Conservation (phyloP, 2,113 vertebrate species). For the Pygoscelis adeliae region DNA sequence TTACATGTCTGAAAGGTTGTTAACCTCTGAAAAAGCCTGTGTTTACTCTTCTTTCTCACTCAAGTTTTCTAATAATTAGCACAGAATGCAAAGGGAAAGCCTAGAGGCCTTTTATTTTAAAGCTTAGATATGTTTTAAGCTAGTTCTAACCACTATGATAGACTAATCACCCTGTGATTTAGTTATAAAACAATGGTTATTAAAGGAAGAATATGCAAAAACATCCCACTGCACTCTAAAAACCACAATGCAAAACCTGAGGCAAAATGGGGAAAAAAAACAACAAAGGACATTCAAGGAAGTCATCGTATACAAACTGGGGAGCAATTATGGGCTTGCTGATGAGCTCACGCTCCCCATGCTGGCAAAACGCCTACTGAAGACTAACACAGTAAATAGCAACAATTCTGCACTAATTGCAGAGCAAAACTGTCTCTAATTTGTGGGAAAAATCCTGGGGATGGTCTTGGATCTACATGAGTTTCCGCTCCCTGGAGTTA, state of each 20-base stretch:
- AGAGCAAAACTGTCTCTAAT: not conserved
- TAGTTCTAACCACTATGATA: not conserved
- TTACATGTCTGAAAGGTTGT: not conserved
- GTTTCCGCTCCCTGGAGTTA: not conserved
- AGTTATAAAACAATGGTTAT: not conserved
- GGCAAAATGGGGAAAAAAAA: not conserved
- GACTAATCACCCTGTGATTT: not conserved
- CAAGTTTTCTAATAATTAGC: not conserved
- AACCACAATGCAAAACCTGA: conserved; percentile 1
- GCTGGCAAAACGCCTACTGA: not conserved
- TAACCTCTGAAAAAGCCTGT: not conserved
- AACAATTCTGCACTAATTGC: not conserved
- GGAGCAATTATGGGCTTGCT: not conserved
- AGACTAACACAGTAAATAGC: not conserved
- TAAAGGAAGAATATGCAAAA: not conserved
- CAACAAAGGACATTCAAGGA: not conserved
- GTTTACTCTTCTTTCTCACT: not conserved
- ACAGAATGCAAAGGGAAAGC: not conserved
- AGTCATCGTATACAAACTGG: not conserved
- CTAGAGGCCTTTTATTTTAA: not conserved
- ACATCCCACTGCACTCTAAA: not conserved
- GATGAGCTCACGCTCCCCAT: not conserved
- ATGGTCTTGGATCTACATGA: not conserved
- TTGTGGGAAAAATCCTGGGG: not conserved
- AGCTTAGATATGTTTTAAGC: not conserved